Base-by-base conservation (phyloP, 1,140 invertebrate species). In the Zaprionus nigranus region DNA sequence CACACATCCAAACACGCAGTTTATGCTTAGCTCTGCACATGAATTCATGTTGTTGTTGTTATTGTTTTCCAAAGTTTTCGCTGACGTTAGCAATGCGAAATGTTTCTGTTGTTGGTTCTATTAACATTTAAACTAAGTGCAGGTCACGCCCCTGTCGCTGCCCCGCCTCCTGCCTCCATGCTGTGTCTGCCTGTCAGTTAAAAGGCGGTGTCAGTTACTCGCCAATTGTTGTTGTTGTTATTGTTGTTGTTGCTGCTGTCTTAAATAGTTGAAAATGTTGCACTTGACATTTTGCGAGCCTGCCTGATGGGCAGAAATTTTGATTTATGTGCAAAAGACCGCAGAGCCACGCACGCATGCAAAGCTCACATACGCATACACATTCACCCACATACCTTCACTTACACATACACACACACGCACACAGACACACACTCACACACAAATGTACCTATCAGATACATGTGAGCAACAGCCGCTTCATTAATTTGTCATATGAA, bases 401-500 rank as follows among this genome's bases (percentile, higher is more conserved):
- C 6, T 28, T 9, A 12, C 12, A 65, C 28, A 34, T 22, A 3
- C 1, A n/a, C 2, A 3, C 1, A n/a, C 2, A 13, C 24, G 6
- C 6, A 28, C 26, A 28, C 5, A 26, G 0, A 26, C 24, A 26
- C 4, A 28, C 36, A 57, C 30, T 69, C 60, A 70, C 36, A 57
- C 30, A 74, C 60, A 70, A 30, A 59, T 43, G 72, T 63, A 75
- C 56, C 65, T 56, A 69, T 69, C 59, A 75, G 66, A 60, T 66
- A 49, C 60, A 64, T 78, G 68, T 68, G 64, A 54, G 49, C 56
- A 22, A 26, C 22, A 73, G 80, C 40, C 40, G 40, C 83, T 86
- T 86, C 84, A 86, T 86, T 86, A 86, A 86, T 86, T 86, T 86
- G 83, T 83, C 83, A 86, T 86, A 82, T 82, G 83, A 77, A 83